Conservation (phyloP, 1,140 invertebrate genomes). For the Chironomus striatipennis region DNA sequence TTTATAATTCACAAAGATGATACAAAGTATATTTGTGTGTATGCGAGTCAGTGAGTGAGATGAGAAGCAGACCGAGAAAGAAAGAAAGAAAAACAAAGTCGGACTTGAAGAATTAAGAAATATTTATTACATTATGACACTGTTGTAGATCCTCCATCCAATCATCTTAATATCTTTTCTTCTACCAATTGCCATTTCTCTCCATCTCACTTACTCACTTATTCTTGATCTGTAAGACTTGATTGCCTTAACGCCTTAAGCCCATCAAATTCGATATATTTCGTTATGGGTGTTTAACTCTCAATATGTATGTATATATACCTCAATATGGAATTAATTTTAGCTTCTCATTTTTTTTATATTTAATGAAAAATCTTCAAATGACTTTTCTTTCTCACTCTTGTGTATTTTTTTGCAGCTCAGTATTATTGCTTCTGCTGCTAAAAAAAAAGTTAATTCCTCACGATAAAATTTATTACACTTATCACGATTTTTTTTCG, state of each 20-base stretch:
- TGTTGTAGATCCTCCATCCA: conserved; percentile 3
- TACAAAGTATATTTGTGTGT: too few species aligned
- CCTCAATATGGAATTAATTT: too few species aligned
- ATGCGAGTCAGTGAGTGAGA: too few species aligned
- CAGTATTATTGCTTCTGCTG: background rate
- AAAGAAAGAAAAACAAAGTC: too few species aligned
- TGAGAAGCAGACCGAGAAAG: too few species aligned
- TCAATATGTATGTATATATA: background rate
- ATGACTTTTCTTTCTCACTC: too few species aligned
- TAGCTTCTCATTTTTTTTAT: too few species aligned
- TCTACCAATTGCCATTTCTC: background rate
- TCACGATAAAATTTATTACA: conserved; percentile 23
- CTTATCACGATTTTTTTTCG: conserved; percentile 19
- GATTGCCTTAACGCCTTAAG: conserved; percentile 3
- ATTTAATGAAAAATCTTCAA: too few species aligned
- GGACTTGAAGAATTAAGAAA: background rate
- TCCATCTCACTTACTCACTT: background rate
- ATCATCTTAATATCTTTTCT: conserved; percentile 18
- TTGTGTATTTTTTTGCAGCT: too few species aligned
- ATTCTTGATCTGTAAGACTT: background rate
- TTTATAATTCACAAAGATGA: too few species aligned
- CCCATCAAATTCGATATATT: conserved; percentile 22
- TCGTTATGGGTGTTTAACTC: conserved; percentile 21
- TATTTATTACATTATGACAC: conserved; percentile 2
- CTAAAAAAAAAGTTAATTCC: conserved; percentile 16